Evolutionary conservation across 1,140 invertebrate species (phyloP).

Genomic region (Triops cancriformis): DNA sequence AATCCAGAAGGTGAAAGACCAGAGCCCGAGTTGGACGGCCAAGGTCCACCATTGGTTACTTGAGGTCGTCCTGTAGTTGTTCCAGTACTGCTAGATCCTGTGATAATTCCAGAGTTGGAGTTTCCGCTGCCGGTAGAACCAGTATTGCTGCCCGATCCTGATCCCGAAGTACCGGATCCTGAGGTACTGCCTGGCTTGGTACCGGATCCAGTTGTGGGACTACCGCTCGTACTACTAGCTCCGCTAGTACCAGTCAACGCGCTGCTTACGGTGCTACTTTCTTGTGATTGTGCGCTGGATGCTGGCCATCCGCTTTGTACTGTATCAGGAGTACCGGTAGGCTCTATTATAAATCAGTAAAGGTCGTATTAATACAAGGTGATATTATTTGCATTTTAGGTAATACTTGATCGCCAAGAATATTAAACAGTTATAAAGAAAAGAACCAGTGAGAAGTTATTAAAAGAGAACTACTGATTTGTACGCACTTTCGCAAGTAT

Average conservation of each 20-base stretch:
- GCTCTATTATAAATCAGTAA: no score
- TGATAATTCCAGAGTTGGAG: conserved; percentile 20
- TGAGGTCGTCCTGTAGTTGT: background rate
- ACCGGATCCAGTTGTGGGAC: background rate
- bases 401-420: no score
- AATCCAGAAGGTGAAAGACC: background rate
- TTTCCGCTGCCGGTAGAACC: conserved; percentile 29
- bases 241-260: conserved; percentile 19
- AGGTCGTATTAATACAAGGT: no score
- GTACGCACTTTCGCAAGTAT: conserved; percentile 59
- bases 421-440: no score
- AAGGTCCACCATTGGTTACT: background rate
- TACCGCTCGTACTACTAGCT: conserved; percentile 26
- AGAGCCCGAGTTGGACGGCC: conserved; percentile 3
- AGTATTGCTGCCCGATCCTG: background rate
- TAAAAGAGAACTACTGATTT: background rate
- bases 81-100: background rate
- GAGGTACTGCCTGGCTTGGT: background rate
- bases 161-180: background rate
- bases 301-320: conserved; percentile 9
- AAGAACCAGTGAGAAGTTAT: background rate
- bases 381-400: no score
- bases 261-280: conserved; percentile 11
- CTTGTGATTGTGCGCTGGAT: background rate
- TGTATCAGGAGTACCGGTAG: background rate